Evolutionary conservation across 2,113 vertebrate species (phyloP).

Genomic region (Helogale parvula): DNA sequence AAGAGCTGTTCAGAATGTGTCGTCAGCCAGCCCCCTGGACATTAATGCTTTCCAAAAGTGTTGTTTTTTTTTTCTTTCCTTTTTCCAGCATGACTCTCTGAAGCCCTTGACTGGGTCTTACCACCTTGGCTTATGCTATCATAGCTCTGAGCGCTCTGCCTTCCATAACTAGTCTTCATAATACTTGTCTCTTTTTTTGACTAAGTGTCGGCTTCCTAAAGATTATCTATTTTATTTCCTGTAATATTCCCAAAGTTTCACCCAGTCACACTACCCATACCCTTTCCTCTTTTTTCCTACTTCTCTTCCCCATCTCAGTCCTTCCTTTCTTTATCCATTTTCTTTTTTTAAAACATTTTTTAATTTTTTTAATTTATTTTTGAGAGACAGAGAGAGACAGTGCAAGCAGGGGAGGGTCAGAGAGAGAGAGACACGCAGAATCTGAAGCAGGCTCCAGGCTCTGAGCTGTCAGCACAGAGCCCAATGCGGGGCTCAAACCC

Average conservation of each 20-base stretch:
- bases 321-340: not conserved
- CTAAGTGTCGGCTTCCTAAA: not conserved
- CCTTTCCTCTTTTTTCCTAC: not conserved
- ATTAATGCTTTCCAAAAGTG: not conserved
- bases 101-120: not conserved
- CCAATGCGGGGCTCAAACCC: too few relatives aligned
- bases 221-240: not conserved
- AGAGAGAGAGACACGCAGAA: too few relatives aligned
- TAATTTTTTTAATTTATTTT: too few relatives aligned
- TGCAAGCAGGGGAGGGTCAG: too few relatives aligned
- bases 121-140: not conserved
- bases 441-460: too few relatives aligned
- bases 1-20: not conserved
- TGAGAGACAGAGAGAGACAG: too few relatives aligned
- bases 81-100: not conserved
- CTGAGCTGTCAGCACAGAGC: too few relatives aligned
- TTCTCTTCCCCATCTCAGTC: not conserved
- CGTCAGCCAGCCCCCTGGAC: too few relatives aligned
- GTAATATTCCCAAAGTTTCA: not conserved
- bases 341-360: too few relatives aligned
- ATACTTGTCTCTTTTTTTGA: not conserved
- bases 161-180: not conserved
- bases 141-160: fast-evolving
- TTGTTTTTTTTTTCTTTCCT: not conserved
- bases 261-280: fast-evolving